These are phyloP conservation scores for Corynorhinus townsendii DNA, from an alignment of 2,113 vertebrate genomes.

Conservation along the genomic window DNA sequence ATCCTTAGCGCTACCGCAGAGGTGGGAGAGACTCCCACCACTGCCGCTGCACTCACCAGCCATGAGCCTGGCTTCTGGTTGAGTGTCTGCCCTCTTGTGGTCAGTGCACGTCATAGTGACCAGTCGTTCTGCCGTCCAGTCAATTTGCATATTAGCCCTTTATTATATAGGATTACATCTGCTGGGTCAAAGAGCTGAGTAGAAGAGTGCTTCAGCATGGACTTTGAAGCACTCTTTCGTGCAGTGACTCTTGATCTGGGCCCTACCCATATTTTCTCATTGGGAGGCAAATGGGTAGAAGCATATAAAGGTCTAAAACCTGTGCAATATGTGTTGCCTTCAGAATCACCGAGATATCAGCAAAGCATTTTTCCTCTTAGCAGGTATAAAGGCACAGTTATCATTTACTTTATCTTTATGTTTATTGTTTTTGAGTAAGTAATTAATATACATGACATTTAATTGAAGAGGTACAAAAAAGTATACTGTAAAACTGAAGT, in stretches of 20 bases:
- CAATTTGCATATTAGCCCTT: too few species aligned
- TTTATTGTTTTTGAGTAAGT: constrained; percentile 1
- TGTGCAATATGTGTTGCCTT: neutral
- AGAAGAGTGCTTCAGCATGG: neutral
- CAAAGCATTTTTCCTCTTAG: neutral
- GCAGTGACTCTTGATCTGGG: neutral
- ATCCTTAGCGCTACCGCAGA: too few species aligned
- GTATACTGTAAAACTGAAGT: neutral
- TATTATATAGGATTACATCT: neutral
- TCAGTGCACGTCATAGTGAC: too few species aligned
- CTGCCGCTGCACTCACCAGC: too few species aligned
- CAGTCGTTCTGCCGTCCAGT: too few species aligned
- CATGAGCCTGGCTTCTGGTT: too few species aligned
- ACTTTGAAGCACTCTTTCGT: neutral
- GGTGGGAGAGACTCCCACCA: too few species aligned
- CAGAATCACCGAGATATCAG: neutral
- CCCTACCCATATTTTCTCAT: neutral
- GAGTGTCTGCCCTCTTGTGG: too few species aligned
- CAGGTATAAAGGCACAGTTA: neutral
- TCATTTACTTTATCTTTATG: neutral
- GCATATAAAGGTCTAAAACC: neutral
- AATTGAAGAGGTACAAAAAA: neutral
- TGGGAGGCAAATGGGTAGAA: neutral
- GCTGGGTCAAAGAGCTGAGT: neutral
- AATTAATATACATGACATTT: neutral